Evolutionary conservation across 1,140 invertebrate genomes (phyloP), one percentile per base, ranked within the genome.

Genomic region (Ditylenchus dipsaci): DNA sequence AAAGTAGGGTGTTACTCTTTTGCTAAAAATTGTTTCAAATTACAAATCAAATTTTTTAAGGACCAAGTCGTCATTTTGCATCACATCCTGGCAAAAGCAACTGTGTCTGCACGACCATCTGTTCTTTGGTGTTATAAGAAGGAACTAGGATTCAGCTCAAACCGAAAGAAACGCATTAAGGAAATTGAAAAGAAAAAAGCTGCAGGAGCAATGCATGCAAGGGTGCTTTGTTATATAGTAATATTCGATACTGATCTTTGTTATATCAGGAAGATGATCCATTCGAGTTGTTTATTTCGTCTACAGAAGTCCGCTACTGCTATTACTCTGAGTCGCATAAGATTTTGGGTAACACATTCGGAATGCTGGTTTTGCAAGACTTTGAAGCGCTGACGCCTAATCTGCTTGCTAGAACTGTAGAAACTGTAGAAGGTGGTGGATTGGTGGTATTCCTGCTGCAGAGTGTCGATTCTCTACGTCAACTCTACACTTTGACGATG

Each of bases 301-400:
- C 95, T 1, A 97, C 95, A 0, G 91, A 93, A 72, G 97, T 99
- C 78, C 88, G 95, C 67, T 98, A 95, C 76, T 91, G 93, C 84
- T 98, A 97, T 85, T 99, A 99, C 84, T 82, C 89, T 1, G 95
- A 99, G 84, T 97, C 95, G 9, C 93, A 97, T 83, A 93, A 93
- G 79, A 96, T 99, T 83, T 86, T 99, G 0, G 96, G 96, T 63
- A 93, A 95, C 73, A 98, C 95, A 0, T 99, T 91, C 86, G 94
- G 93, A 65, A 95, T 96, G 87, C 94, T 93, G 86, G 89, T 98
- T 67, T 85, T 97, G 67, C 93, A 96, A 87, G 90, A 99, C 86
- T 99, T 99, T 87, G 95, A 99, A 87, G 95, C 95, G 1, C 78
- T 99, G 0, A 98, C 95, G n/a, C 96, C 96, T 7, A 99, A 99